phyloP scores from a whole-genome alignment of 2,888 invertebrate genomes.

The Gerosis bhagava region DNA sequence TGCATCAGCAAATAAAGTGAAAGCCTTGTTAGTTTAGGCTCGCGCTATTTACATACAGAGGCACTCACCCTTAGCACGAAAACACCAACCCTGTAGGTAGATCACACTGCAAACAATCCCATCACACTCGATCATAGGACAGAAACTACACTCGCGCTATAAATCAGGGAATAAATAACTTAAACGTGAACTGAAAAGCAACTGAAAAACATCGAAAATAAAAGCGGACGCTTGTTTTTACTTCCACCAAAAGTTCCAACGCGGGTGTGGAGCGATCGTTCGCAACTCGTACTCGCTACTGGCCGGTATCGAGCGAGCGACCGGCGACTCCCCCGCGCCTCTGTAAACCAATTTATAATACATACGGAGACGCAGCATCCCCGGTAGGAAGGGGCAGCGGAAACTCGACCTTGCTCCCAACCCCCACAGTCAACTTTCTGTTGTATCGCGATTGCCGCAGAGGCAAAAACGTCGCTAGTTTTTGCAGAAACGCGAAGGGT shows the following conservation, averaged over 20 bases:
- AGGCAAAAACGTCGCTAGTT: slow-evolving; percentile 73
- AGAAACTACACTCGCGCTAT: slow-evolving; percentile 23
- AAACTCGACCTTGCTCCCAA: slow-evolving; percentile 44
- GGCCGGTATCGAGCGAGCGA: slow-evolving; percentile 73
- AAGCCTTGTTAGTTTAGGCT: slow-evolving; percentile 23
- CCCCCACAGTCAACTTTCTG: slow-evolving; percentile 38
- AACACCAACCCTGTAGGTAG: slow-evolving; percentile 30
- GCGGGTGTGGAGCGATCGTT: slow-evolving; percentile 44
- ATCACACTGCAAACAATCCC: slow-evolving; percentile 37
- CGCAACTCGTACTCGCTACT: slow-evolving; percentile 60
- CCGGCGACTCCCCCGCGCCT: slow-evolving; percentile 65
- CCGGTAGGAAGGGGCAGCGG: slow-evolving; percentile 41
- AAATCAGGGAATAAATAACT: too few relatives aligned
- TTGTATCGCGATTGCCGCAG: slow-evolving; percentile 63
- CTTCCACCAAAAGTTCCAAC: slow-evolving; percentile 35
- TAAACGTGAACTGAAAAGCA: slow-evolving; percentile 20
- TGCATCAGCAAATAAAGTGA: slow-evolving; percentile 16
- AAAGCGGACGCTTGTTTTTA: slow-evolving; percentile 37
- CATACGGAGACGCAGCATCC: slow-evolving; percentile 81
- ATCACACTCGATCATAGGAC: slow-evolving; percentile 30
- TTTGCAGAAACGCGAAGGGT: slow-evolving; percentile 73
- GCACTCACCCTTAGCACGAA: slow-evolving; percentile 37
- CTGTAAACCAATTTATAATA: slow-evolving; percentile 82
- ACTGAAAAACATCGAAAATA: slow-evolving; percentile 36
- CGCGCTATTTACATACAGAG: slow-evolving; percentile 29